Conservation (phyloP, 2,888 invertebrate species). For the Oscheius sp. region DNA sequence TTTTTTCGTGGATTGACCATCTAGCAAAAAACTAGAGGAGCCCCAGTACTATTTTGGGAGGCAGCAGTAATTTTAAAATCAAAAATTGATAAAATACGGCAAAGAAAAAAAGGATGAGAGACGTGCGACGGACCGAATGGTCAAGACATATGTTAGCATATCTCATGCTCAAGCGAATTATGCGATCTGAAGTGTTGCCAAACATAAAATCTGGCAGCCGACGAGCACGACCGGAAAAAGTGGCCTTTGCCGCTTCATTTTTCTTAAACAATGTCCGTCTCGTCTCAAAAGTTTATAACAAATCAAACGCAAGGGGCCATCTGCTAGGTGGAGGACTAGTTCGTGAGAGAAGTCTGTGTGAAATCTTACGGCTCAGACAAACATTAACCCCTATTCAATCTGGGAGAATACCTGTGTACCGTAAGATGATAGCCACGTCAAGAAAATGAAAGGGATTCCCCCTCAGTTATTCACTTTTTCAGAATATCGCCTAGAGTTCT, state of each 20-base stretch:
- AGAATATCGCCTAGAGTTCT: neutral
- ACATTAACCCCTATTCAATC: conserved; percentile 22
- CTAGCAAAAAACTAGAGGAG: neutral
- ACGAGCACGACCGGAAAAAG: conserved; percentile 21
- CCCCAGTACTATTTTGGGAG: too few relatives aligned
- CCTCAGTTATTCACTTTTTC: too few relatives aligned
- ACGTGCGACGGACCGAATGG: neutral
- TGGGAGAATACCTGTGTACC: conserved; percentile 28
- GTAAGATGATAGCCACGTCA: neutral
- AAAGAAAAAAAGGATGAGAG: neutral
- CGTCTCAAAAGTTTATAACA: conserved; percentile 18
- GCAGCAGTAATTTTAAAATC: too few relatives aligned
- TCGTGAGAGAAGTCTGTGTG: conserved; percentile 8
- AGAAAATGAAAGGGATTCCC: neutral
- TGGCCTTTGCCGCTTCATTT: conserved; percentile 5
- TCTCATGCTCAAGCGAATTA: conserved; percentile 35
- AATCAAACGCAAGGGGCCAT: neutral
- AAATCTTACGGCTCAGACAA: conserved; percentile 21
- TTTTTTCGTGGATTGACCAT: too few relatives aligned
- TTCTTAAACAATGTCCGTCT: neutral
- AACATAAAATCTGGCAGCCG: conserved; percentile 28
- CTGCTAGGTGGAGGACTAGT: conserved; percentile 1
- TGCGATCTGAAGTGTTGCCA: conserved; percentile 31
- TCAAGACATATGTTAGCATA: conserved; percentile 29
- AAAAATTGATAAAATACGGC: neutral